A percentile compares a stretch with the other conserved stretches of the same genome.
Evolutionary conservation across 2,113 vertebrate genomes (phyloP).

Genomic region (Passer montanus): DNA sequence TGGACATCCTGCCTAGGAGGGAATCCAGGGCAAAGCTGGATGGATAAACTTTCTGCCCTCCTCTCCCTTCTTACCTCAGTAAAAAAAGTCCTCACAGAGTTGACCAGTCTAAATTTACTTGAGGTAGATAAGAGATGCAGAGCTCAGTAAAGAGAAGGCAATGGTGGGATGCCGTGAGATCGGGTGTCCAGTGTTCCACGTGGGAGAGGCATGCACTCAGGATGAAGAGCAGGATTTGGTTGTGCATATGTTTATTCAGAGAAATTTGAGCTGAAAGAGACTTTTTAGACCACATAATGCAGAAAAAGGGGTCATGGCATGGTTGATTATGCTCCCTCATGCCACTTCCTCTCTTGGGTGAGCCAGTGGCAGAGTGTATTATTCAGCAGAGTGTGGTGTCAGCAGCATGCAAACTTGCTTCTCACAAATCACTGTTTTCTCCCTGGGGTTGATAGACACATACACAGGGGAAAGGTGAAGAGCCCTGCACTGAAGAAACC

Average conservation of each 20-base stretch:
- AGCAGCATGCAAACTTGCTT: background rate
- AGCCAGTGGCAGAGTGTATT: background rate
- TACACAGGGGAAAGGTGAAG: background rate
- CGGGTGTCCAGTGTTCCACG: background rate
- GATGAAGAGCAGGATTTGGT: background rate
- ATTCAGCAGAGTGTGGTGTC: background rate
- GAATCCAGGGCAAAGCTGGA: background rate
- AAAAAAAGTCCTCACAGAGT: background rate
- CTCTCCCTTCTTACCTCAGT: background rate
- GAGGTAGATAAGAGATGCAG: background rate
- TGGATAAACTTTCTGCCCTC: background rate
- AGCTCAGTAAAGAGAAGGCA: background rate
- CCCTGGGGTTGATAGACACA: rapidly evolving
- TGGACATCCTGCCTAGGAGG: background rate
- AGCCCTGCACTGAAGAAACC: background rate
- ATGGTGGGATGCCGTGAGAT: background rate
- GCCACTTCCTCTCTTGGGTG: background rate
- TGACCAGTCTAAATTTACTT: background rate
- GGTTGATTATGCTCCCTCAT: background rate
- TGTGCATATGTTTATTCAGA: background rate
- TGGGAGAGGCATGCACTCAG: background rate
- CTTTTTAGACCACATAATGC: background rate
- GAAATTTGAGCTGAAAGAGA: background rate
- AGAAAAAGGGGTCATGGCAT: background rate
- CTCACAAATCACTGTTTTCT: background rate